These are phyloP conservation scores for Brachionus manjavacas DNA, from an alignment of 1,140 invertebrate genomes.

Conservation along the genomic window DNA sequence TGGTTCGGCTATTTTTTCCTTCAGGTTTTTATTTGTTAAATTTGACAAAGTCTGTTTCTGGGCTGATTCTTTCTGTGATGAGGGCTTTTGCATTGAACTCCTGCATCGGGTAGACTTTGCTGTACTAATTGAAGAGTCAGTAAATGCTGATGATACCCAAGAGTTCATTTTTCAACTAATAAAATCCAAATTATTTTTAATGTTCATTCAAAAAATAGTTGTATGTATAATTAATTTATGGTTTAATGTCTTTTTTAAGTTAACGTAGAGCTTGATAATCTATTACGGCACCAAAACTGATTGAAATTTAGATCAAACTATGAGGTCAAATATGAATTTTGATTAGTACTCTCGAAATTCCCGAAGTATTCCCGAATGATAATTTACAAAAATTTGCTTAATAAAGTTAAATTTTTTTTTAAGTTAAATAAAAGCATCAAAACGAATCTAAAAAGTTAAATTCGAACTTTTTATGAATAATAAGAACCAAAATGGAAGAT, in stretches of 20 bases:
- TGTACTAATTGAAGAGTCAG: background rate
- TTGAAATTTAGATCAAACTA: too few relatives aligned
- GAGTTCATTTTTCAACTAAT: background rate
- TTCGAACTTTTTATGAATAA: too few relatives aligned
- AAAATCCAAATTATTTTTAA: background rate
- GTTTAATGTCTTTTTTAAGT: background rate
- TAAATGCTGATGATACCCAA: slow-evolving; percentile 39
- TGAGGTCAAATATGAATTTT: too few relatives aligned
- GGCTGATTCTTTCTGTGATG: background rate
- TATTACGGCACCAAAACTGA: too few relatives aligned
- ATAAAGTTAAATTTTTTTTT: too few relatives aligned
- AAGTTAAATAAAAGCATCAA: too few relatives aligned
- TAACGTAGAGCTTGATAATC: background rate
- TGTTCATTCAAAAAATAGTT: background rate
- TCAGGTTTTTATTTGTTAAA: background rate
- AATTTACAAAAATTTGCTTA: too few relatives aligned
- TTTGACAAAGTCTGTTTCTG: background rate
- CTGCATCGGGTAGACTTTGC: background rate
- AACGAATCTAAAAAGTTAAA: too few relatives aligned
- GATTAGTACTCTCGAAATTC: too few relatives aligned
- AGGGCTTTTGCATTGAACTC: background rate
- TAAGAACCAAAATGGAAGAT: too few relatives aligned
- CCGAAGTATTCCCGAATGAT: too few relatives aligned
- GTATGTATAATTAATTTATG: background rate
- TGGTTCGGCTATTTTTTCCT: background rate